Base-by-base conservation (phyloP, 2,113 vertebrate species). In the Sarotherodon lohbergeri region DNA sequence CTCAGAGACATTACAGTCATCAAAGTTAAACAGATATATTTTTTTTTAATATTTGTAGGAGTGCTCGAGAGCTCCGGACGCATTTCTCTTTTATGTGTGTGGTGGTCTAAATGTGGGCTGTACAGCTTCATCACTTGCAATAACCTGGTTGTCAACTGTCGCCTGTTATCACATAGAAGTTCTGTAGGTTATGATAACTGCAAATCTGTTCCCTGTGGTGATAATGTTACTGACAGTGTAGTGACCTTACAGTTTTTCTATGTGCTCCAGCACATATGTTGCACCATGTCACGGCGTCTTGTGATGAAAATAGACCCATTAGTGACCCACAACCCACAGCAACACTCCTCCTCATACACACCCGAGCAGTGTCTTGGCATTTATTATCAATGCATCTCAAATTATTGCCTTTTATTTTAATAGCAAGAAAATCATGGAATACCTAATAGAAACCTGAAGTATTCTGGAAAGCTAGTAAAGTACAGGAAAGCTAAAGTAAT, bases 151-250 rank as follows among this genome's bases (percentile, higher is more conserved):
- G 84, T 83, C 86, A 92, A 81, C 86, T 84, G 87, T 59, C 3
- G 12, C 63, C 43, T 63, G 59, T 91, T 89, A 87, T 52, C 91
- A 71, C 34, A 5, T 78, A 61, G 59, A 90, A 79, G 79, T 82
- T 22, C 57, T 78, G 3, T 27, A 87, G 90, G 94, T 93, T 94
- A 95, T 8, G 5, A 85, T 82, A 95, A 91, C 88, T 96, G 94
- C 76, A 91, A 95, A 96, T 94, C 63, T 90, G 82, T 78, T 27
- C 43, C 81, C n/a, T 54, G 80, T 84, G 90, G 94, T 81, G 94
- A 89, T 95, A 95, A 95, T 94, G 92, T 93, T 86, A 63, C 90
- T 57, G 90, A 78, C 86, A 76, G 63, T 68, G 82, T 54, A 5
- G 81, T 90, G 79, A 89, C 91, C 90, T 91, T 29, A 86, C 88